A percentile compares a stretch with the other conserved stretches of the same genome.
Conservation (phyloP, 30 jellyfish, hydroid and myxozoan species). For the Aurelia aurita region DNA sequence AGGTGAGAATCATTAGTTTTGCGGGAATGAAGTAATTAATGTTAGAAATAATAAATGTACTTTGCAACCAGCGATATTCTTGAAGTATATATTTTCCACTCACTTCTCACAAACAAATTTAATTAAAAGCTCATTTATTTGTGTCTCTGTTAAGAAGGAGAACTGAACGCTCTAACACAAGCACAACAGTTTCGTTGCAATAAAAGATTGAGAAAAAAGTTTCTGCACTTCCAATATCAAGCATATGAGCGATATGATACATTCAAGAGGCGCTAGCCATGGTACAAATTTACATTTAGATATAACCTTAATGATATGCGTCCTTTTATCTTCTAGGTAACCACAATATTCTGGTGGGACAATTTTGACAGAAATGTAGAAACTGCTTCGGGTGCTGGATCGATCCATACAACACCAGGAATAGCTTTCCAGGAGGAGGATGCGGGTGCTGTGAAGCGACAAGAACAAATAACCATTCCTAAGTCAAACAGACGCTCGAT, state of each 20-base stretch:
- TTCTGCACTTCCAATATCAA: background rate
- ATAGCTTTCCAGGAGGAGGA: conserved; percentile 51
- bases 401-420: conserved; percentile 59
- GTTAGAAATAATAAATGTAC: no score
- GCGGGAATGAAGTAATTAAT: no score
- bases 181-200: no score
- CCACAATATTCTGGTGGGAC: conserved; percentile 62
- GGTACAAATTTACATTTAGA: no score
- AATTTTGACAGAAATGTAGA: conserved; percentile 43
- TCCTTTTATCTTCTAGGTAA: background rate
- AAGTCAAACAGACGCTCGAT: conserved; percentile 39
- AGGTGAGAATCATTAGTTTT: background rate
- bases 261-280: background rate
- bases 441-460: background rate
- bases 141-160: no score
- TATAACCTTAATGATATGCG: no score
- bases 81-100: no score
- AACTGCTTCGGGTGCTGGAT: conserved; percentile 24
- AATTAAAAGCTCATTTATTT: no score
- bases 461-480: conserved; percentile 12
- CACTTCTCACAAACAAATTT: no score
- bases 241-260: background rate
- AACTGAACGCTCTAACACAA: no score
- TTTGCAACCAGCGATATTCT: no score
- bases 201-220: no score